Evolutionary conservation across 2,113 vertebrate genomes (phyloP), one percentile per base, ranked within the genome.

Genomic region (Cyphomyrus discorhynchus): DNA sequence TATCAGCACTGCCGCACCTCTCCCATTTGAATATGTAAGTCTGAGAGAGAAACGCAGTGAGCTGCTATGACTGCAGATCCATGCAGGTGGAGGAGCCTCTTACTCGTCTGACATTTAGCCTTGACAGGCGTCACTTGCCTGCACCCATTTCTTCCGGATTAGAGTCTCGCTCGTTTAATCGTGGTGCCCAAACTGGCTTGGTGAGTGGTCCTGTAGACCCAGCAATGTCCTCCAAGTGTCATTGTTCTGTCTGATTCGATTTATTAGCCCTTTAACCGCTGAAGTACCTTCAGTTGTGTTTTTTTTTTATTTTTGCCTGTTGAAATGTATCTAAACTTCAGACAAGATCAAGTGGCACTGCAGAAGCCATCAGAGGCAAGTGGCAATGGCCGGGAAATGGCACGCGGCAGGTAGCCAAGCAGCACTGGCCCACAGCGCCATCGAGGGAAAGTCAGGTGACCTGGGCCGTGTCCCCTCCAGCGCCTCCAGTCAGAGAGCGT

Each of bases 1-100:
- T 45, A 0, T 0, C 77, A 39, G 24, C 49, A 6, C 46, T 13
- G n/a, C 10, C 39, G 35, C n/a, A 35, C 88, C 31, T 90, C 49
- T 19, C 24, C 27, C 74, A 35, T 88, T 89, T 42, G 19, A 66
- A 42, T 92, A 83, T 86, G 70, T 56, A 88, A n/a, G 62, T 91
- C 88, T 50, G 87, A 90, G 88, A 5, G 74, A 90, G 92, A 93
- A 50, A 56, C 0, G 56, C 74, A 90, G 42, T 87, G 80, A 21
- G 39, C 3, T 89, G 0, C 15, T 91, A 53, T 90, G 42, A 50
- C 89, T 90, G 84, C 86, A 56, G 86, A 77, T 53, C 24, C 24
- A 50, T 15, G 46, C 11, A 4, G 47, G 83, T 35, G 70, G 35
- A 19, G 31, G 35, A 80, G 0, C 74, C 17, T 77, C 31, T 77